Evolutionary conservation across 2,797 vertebrate genomes (phyloP).

Genomic region (Anguilla anguilla): DNA sequence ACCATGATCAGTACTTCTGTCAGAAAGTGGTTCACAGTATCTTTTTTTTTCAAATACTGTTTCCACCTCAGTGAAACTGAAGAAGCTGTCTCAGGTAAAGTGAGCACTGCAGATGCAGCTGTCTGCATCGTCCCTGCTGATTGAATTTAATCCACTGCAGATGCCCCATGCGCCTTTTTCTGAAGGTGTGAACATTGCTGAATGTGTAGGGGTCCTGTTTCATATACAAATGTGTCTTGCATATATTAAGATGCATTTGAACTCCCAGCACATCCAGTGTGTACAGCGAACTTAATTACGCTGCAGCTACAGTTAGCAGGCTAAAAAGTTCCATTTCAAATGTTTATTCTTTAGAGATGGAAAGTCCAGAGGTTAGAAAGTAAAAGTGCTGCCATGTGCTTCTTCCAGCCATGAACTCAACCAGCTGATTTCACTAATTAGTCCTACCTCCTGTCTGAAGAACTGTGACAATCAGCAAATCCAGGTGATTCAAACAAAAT

Average conservation of each 20-base stretch:
- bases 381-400: neutral
- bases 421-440: neutral
- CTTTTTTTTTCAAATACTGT: neutral
- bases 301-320: neutral
- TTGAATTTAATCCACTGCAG: neutral
- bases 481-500: neutral
- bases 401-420: neutral
- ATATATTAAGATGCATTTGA: neutral
- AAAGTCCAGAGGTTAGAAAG: neutral
- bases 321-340: neutral
- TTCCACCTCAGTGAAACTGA: constrained; percentile 9
- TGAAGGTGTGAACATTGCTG: neutral
- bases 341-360: neutral
- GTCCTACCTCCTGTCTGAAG: neutral
- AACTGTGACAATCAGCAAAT: neutral
- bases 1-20: neutral
- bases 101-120: neutral
- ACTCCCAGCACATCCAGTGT: neutral
- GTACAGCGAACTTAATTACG: neutral
- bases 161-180: neutral
- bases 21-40: neutral
- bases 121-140: neutral
- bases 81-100: neutral
- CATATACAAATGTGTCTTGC: neutral
- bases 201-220: neutral